Conservation (phyloP, 2,113 vertebrate genomes). For the Coryphaenoides rupestris region DNA sequence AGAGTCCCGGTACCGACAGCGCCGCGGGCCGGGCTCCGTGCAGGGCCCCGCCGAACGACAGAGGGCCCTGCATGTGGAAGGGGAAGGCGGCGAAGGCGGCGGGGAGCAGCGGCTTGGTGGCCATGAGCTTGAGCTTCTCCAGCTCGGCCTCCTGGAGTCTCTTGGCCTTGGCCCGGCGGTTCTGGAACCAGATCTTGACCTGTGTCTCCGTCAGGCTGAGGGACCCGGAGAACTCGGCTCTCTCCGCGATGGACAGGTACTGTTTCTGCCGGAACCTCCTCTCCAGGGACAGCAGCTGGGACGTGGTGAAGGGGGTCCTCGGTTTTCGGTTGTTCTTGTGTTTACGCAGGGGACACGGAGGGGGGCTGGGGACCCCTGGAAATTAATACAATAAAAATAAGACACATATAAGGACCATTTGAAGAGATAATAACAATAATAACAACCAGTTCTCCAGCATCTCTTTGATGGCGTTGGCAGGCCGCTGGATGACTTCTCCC, state of each 20-base stretch:
- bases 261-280: conserved; percentile 71
- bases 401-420: too few relatives aligned
- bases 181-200: conserved; percentile 76
- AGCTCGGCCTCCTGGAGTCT: conserved; percentile 70
- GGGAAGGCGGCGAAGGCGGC: conserved; percentile 64
- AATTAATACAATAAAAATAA: conserved; percentile 17
- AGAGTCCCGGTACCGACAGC: conserved; percentile 57
- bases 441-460: conserved; percentile 93
- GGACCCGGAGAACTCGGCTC: conserved; percentile 60
- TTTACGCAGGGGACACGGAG: conserved; percentile 53
- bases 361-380: conserved; percentile 59
- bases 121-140: conserved; percentile 67
- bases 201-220: conserved; percentile 72
- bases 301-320: conserved; percentile 68
- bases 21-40: conserved; percentile 36
- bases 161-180: conserved; percentile 71
- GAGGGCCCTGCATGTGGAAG: conserved; percentile 48
- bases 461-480: conserved; percentile 96
- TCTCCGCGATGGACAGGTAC: conserved; percentile 64
- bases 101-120: conserved; percentile 64
- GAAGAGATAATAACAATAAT: too few relatives aligned
- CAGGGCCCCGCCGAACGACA: conserved; percentile 48
- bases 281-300: conserved; percentile 66
- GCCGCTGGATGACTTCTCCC: conserved; percentile 94
- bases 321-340: conserved; percentile 74